Evolutionary conservation across 2,113 vertebrate species (phyloP).

Genomic region (Taurulus bubalis): DNA sequence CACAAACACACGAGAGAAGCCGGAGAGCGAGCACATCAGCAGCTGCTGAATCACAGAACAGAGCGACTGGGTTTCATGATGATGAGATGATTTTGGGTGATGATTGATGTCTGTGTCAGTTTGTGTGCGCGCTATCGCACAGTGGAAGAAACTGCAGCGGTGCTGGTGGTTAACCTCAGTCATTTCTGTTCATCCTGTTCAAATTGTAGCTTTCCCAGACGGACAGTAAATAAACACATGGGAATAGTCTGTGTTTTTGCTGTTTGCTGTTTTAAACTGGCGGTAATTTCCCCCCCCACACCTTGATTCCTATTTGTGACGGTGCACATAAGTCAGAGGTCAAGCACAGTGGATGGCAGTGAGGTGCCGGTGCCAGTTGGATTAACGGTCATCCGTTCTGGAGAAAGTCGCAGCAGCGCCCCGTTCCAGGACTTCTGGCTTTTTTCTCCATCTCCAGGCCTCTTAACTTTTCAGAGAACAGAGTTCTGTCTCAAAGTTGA

Average conservation of each 20-base stretch:
- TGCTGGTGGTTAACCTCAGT: constrained; percentile 51
- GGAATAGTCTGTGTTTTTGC: constrained; percentile 53
- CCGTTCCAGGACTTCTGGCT: constrained; percentile 25
- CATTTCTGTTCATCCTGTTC: constrained; percentile 50
- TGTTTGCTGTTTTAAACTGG: constrained; percentile 41
- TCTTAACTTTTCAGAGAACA: constrained; percentile 74
- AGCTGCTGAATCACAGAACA: constrained; percentile 33
- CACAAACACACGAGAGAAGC: constrained; percentile 4
- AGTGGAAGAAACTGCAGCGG: constrained; percentile 37
- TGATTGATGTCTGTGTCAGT: constrained; percentile 42
- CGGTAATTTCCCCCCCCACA: constrained; percentile 38
- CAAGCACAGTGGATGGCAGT: constrained; percentile 19
- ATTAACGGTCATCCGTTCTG: constrained; percentile 32
- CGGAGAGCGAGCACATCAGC: constrained; percentile 3
- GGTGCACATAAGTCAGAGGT: constrained; percentile 42
- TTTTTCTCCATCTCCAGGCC: constrained; percentile 44
- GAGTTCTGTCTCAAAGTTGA: constrained; percentile 83
- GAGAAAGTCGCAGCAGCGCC: constrained; percentile 13
- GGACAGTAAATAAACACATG: constrained; percentile 68
- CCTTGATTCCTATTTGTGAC: constrained; percentile 47
- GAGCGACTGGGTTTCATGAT: constrained; percentile 33
- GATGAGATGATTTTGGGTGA: constrained; percentile 30
- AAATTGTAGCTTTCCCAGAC: constrained; percentile 45
- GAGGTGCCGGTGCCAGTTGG: constrained; percentile 29
- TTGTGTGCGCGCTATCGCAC: constrained; percentile 10